phyloP scores from a whole-genome alignment of 2,113 vertebrate genomes.

The Nicator chloris region DNA sequence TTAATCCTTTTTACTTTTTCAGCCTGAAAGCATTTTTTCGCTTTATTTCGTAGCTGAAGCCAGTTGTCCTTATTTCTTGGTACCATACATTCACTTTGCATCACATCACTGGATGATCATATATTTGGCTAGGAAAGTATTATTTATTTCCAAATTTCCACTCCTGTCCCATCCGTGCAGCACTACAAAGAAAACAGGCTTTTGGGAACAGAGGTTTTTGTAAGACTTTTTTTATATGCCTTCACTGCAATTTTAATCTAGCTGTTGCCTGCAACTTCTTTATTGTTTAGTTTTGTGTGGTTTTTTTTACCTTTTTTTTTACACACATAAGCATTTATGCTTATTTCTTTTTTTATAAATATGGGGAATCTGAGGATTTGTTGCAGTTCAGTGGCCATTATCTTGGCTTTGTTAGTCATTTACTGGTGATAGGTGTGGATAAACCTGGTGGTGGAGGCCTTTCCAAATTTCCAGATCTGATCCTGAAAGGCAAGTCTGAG shows the following conservation, averaged over 20 bases:
- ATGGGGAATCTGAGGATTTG: neutral
- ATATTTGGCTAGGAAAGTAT: neutral
- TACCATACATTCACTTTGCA: neutral
- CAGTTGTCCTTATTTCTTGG: neutral
- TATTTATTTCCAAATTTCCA: neutral
- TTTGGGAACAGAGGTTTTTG: neutral
- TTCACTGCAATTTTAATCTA: neutral
- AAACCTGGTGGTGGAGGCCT: neutral
- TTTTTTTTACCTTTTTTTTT: neutral
- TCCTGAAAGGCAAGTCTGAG: conserved; percentile 24
- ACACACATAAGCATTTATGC: neutral
- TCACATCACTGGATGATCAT: neutral
- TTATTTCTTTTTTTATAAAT: neutral
- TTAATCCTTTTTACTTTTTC: neutral
- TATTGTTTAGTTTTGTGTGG: neutral
- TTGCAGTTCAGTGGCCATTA: neutral
- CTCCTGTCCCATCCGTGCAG: neutral
- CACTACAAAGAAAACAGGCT: neutral
- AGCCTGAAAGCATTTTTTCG: neutral
- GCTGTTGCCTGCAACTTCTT: neutral
- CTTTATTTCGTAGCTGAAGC: neutral
- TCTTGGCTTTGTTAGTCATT: neutral
- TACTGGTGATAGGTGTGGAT: neutral
- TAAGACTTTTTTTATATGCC: neutral
- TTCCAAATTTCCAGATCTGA: neutral